phyloP scores from a whole-genome alignment of 64 coral and sea anemone genomes.

The Cladopsammia gracilis region DNA sequence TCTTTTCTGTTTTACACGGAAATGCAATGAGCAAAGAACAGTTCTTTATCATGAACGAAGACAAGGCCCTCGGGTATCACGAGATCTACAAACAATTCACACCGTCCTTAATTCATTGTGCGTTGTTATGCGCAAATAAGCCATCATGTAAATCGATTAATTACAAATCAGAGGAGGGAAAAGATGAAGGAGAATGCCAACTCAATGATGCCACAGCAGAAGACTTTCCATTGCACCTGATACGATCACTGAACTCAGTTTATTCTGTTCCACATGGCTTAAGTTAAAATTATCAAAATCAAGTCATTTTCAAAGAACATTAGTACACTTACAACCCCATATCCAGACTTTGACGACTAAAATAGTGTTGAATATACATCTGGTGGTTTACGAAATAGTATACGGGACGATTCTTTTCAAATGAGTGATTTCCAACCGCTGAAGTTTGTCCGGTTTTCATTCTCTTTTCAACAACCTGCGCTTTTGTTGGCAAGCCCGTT shows the following conservation, averaged over 20 bases:
- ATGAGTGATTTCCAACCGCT: too few species aligned
- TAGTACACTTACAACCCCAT: too few species aligned
- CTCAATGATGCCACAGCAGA: background rate
- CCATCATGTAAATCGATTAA: slow-evolving; percentile 17
- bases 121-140: background rate
- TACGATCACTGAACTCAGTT: background rate
- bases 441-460: too few species aligned
- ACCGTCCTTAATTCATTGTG: background rate
- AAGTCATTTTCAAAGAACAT: too few species aligned
- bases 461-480: too few species aligned
- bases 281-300: too few species aligned
- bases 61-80: background rate
- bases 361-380: too few species aligned
- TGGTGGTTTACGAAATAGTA: too few species aligned
- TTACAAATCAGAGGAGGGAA: background rate
- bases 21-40: background rate
- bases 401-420: too few species aligned
- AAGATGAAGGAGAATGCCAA: background rate
- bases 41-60: background rate
- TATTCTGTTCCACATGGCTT: background rate
- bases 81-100: background rate
- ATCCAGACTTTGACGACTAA: too few species aligned
- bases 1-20: background rate
- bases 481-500: too few species aligned
- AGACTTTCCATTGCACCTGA: slow-evolving; percentile 8